Conservation (phyloP, 37 sponge, comb jelly and placozoan genomes). For the Beroe ovata region DNA sequence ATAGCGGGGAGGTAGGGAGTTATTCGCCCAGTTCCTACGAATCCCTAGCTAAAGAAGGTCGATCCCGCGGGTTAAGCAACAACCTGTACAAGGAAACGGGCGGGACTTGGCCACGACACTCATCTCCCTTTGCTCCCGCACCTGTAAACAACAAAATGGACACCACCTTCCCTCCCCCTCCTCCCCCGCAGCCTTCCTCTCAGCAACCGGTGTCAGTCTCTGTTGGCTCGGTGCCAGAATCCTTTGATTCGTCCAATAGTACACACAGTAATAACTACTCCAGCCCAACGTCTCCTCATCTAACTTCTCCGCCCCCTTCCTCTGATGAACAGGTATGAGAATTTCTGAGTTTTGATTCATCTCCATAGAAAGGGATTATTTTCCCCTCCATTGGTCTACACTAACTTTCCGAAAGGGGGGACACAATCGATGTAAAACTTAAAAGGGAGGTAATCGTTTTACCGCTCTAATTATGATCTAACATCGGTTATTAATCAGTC, state of each 20-base stretch:
- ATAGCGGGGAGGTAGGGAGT: background rate
- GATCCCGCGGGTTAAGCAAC: background rate
- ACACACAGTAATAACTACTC: conserved; percentile 35
- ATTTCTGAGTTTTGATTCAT: too few relatives aligned
- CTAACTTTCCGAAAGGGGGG: too few relatives aligned
- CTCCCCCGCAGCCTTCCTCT: background rate
- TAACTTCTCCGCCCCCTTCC: conserved; percentile 36
- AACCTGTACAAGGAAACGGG: background rate
- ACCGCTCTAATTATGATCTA: too few relatives aligned
- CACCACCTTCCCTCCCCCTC: background rate
- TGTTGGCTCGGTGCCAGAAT: too few relatives aligned
- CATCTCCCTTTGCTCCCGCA: background rate
- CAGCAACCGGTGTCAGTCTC: background rate
- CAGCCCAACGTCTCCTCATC: conserved; percentile 28
- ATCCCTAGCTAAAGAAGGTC: conserved; percentile 2
- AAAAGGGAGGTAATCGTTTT: too few relatives aligned
- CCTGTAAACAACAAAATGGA: background rate
- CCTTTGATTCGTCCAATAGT: conserved; percentile 33
- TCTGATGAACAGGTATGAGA: conserved; percentile 15
- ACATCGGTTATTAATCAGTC: too few relatives aligned
- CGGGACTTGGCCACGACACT: conserved; percentile 1
- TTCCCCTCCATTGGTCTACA: too few relatives aligned
- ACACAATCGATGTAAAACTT: too few relatives aligned
- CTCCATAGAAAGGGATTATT: too few relatives aligned
- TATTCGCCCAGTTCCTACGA: conserved; percentile 49